Evolutionary conservation across 1,140 invertebrate genomes (phyloP).

Genomic region (Thaumetopoea pityocampa): DNA sequence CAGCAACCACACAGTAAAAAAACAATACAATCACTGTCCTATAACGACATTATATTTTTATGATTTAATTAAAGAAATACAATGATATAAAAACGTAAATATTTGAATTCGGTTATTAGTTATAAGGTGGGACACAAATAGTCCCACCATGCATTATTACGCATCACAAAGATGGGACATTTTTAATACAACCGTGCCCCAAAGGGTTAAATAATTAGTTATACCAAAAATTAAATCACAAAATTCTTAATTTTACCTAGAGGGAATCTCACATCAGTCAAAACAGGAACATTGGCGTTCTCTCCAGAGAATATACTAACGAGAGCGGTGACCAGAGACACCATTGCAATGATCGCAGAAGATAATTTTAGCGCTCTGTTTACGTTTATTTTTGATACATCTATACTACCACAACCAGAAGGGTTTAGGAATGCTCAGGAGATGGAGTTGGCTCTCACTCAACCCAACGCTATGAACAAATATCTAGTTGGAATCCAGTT

Average conservation of each 20-base stretch:
- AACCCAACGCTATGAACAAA: slow-evolving; percentile 60
- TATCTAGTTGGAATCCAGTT: slow-evolving; percentile 75
- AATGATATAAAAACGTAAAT: no score
- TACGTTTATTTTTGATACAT: slow-evolving; percentile 51
- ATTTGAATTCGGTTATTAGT: no score
- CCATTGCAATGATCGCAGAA: slow-evolving; percentile 57
- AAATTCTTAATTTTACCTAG: slow-evolving; percentile 24
- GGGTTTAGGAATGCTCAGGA: slow-evolving; percentile 54
- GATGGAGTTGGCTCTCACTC: slow-evolving; percentile 57
- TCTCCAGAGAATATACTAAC: slow-evolving; percentile 61
- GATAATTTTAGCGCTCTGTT: slow-evolving; percentile 59
- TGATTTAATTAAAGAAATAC: no score
- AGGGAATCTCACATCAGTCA: slow-evolving; percentile 52
- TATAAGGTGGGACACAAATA: no score
- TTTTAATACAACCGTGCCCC: no score
- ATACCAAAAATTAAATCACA: slow-evolving; percentile 3
- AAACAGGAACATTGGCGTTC: slow-evolving; percentile 59
- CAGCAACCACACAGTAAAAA: no score
- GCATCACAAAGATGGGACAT: no score
- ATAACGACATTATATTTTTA: no score
- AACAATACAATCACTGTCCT: no score
- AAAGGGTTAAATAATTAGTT: no score
- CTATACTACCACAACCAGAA: slow-evolving; percentile 55
- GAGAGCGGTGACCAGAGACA: slow-evolving; percentile 54
- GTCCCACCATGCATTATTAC: no score